A percentile compares a stretch with the other conserved stretches of the same genome.
These are phyloP conservation scores for Macaca nemestrina DNA, from an alignment of 2,113 vertebrate genomes.

Conservation along the genomic window DNA sequence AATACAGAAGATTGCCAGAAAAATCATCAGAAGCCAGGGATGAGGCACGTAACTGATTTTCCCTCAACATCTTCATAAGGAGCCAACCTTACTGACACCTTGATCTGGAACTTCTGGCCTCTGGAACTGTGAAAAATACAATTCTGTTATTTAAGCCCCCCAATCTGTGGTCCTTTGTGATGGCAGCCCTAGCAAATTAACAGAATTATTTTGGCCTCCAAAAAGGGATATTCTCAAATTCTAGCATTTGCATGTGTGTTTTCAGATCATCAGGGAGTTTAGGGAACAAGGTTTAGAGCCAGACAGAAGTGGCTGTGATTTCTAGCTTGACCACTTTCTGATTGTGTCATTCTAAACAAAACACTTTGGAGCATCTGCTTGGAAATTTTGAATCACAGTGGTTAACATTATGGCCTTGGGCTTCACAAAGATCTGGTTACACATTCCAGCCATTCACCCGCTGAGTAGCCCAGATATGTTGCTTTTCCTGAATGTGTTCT, in stretches of 20 bases:
- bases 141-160: not conserved
- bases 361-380: not conserved
- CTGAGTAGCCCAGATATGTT: not conserved
- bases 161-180: not conserved
- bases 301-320: not conserved
- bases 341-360: not conserved
- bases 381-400: not conserved
- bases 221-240: not conserved
- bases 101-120: not conserved
- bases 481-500: not conserved
- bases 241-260: not conserved
- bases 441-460: not conserved
- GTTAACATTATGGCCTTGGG: not conserved
- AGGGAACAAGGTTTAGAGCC: not conserved
- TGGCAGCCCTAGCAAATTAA: not conserved
- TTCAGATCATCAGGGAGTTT: not conserved
- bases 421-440: not conserved
- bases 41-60: fast-evolving
- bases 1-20: not conserved
- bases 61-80: not conserved
- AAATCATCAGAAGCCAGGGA: not conserved
- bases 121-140: not conserved
- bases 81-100: fast-evolving
- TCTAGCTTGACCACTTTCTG: not conserved
- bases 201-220: not conserved